Evolutionary conservation across 1,140 invertebrate genomes (phyloP).

Genomic region (Hylaeus volcanicus): DNA sequence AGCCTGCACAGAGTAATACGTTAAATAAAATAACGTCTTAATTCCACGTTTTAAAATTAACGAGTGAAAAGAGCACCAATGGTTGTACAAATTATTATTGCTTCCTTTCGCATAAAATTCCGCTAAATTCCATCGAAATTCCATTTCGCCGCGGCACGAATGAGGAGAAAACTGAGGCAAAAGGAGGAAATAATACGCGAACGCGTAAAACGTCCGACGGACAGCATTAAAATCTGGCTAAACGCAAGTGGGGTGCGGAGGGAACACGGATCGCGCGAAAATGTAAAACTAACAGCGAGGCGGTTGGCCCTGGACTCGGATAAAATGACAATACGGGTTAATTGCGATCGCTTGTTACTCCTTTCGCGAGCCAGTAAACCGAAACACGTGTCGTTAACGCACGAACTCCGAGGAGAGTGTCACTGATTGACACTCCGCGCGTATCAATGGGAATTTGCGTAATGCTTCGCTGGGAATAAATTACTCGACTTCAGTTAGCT

Average conservation of each 20-base stretch:
- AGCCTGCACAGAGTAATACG: too few species aligned
- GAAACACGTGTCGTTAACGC: conserved; percentile 6
- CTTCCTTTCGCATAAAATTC: not conserved
- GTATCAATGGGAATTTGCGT: conserved; percentile 39
- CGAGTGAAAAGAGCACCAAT: too few species aligned
- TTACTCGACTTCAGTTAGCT: conserved; percentile 41
- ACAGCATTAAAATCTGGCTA: too few species aligned
- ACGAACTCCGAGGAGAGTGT: conserved; percentile 9
- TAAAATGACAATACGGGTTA: not conserved
- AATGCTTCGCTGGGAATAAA: conserved; percentile 28
- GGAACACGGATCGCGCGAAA: not conserved
- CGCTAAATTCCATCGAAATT: too few species aligned
- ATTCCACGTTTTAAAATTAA: too few species aligned
- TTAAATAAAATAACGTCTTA: too few species aligned
- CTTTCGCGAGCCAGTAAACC: not conserved
- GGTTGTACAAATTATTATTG: too few species aligned
- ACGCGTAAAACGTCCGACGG: not conserved
- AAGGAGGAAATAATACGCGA: too few species aligned
- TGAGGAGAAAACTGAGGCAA: too few species aligned
- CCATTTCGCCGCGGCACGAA: too few species aligned
- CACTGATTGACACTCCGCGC: conserved; percentile 27
- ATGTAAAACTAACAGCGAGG: not conserved
- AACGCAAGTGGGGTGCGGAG: too few species aligned
- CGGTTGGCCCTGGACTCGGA: not conserved
- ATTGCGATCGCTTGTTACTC: not conserved